Percentiles rank a stretch among this genome's conserved stretches.
phyloP scores from a whole-genome alignment of 1,140 invertebrate species.

The Drosophila repletoides region DNA sequence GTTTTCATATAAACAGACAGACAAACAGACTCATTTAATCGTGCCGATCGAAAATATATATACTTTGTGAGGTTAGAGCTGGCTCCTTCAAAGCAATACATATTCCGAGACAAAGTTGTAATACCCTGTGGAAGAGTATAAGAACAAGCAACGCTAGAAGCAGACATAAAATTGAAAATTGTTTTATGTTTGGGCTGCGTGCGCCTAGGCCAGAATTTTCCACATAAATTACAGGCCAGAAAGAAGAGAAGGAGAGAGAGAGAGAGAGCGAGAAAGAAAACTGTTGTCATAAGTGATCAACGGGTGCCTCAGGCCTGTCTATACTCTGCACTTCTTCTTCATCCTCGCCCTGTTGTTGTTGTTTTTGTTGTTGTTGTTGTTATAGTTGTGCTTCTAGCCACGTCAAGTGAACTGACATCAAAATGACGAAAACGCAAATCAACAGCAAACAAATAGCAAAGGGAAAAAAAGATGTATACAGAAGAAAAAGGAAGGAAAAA shows the following conservation, averaged over 20 bases:
- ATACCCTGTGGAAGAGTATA: too few relatives aligned
- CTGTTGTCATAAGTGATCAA: conserved; percentile 80
- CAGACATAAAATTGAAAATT: conserved; percentile 57
- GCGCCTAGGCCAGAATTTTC: conserved; percentile 58
- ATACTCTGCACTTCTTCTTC: conserved; percentile 9
- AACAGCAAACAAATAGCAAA: conserved; percentile 73
- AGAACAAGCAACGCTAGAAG: background rate
- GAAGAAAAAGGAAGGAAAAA: background rate
- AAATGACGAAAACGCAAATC: conserved; percentile 81
- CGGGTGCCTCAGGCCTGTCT: conserved; percentile 52
- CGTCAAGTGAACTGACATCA: conserved; percentile 78
- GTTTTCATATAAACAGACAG: too few relatives aligned
- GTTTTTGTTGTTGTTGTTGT: conserved; percentile 18
- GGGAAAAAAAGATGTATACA: conserved; percentile 9
- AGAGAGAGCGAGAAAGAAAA: background rate
- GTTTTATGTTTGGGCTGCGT: conserved; percentile 66
- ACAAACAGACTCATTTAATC: too few relatives aligned
- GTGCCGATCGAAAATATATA: too few relatives aligned
- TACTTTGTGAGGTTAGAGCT: too few relatives aligned
- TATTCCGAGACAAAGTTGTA: too few relatives aligned
- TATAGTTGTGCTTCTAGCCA: conserved; percentile 48
- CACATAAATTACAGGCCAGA: conserved; percentile 77
- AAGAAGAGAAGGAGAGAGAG: background rate
- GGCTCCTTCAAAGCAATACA: too few relatives aligned
- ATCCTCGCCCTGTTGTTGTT: background rate